Base-by-base conservation (phyloP, 2,113 vertebrate genomes). In the Leptosomus discolor region DNA sequence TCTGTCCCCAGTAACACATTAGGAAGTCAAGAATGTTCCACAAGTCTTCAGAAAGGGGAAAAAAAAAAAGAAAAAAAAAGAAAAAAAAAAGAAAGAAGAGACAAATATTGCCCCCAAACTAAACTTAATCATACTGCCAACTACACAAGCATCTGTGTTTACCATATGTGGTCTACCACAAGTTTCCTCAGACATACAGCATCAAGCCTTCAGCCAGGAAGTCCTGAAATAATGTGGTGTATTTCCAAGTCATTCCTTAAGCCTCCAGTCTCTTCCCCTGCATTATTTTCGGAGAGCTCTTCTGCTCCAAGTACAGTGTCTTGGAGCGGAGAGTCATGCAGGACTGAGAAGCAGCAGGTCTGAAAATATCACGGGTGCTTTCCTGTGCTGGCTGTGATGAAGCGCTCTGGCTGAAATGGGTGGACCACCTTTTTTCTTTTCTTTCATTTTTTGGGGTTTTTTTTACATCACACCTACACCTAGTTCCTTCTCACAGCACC, bases 111-210 rank as follows among this genome's bases (percentile, higher is more conserved):
- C 88, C 85, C 97, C 71, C 54, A 92, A 74, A 70, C 7, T 7
- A 16, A 94, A 96, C 8, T 71, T 37, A 58, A 68, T 56, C 81
- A 30, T 32, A 6, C 78, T 88, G 83, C 91, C 95, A 95, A 13
- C 41, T 19, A 9, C 91, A 67, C 29, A 36, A 53, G 93, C 94
- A 94, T 91, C 94, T 94, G 95, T 92, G 93, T 70, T 78, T 67
- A 37, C 94, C 95, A 63, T 89, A 67, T 81, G 94, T 67, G 96
- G 91, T 92, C 93, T 91, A 69, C 71, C 93, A 73, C 91, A n/a
- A 30, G 4, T 50, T 50, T 58, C 82, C 68, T 68, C 91, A 88
- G 34, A 65, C 41, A 10, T 1, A 37, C 78, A 67, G 68, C 21
- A 50, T 2, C 0, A 32, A 75, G 63, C 1, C 53, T 67, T 7